Percentiles rank a stretch among this genome's conserved stretches.
These are phyloP conservation scores for Strigops habroptila DNA, from an alignment of 2,113 vertebrate species.

Conservation along the genomic window DNA sequence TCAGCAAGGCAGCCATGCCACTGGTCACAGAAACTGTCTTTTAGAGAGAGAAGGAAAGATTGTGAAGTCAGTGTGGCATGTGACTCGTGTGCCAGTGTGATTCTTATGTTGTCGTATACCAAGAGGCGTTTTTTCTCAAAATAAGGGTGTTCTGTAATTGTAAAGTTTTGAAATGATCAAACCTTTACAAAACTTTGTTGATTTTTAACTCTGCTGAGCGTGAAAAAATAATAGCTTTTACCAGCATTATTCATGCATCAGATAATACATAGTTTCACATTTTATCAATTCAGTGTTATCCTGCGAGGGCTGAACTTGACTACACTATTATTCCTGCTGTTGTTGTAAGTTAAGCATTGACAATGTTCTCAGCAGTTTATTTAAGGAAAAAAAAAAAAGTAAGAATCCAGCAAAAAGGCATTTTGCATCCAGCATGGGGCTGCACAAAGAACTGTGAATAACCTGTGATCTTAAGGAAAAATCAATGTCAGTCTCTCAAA, in stretches of 20 bases:
- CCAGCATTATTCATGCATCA: neutral
- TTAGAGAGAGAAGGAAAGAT: neutral
- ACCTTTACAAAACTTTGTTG: neutral
- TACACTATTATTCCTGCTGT: neutral
- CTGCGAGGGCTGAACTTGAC: slow-evolving; percentile 41
- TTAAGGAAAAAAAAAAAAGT: slow-evolving; percentile 53
- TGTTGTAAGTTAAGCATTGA: neutral
- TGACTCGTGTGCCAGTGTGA: neutral
- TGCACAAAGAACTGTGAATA: slow-evolving; percentile 20
- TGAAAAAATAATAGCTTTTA: neutral
- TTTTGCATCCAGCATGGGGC: slow-evolving; percentile 30
- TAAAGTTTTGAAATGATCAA: neutral
- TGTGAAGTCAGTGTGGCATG: neutral
- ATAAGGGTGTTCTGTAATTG: neutral
- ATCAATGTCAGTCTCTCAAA: slow-evolving; percentile 23
- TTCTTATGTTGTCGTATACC: neutral
- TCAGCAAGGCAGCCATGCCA: neutral
- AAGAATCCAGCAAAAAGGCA: slow-evolving; percentile 53
- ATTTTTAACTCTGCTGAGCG: slow-evolving; percentile 8
- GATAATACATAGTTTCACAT: neutral
- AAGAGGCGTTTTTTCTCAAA: neutral
- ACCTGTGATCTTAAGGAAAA: slow-evolving; percentile 43
- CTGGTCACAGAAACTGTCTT: neutral
- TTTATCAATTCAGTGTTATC: slow-evolving; percentile 51
- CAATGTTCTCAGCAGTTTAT: slow-evolving; percentile 10